Percentiles rank a stretch among this genome's conserved stretches.
Conservation (phyloP, 2,797 vertebrate species). For the Bovichtus variegatus region DNA sequence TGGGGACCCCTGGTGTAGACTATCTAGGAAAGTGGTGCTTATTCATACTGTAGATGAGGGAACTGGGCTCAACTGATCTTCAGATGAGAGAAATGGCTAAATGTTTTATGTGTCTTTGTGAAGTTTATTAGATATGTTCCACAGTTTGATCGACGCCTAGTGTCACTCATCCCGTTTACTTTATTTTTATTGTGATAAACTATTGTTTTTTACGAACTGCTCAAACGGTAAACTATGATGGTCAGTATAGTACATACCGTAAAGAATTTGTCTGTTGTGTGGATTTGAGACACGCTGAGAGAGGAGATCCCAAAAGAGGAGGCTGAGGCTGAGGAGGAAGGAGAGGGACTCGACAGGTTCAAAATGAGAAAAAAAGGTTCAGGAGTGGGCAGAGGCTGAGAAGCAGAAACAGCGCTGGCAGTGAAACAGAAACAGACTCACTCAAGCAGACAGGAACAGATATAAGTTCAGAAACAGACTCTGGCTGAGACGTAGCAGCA, state of each 20-base stretch:
- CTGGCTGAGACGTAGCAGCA: background rate
- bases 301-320: background rate
- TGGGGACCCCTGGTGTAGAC: too few species aligned
- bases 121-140: too few species aligned
- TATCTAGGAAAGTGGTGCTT: too few species aligned
- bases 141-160: too few species aligned
- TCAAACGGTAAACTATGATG: background rate
- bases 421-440: background rate
- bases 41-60: too few species aligned
- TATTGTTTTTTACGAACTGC: too few species aligned
- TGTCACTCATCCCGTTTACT: too few species aligned
- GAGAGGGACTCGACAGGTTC: background rate
- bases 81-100: too few species aligned
- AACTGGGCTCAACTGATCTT: too few species aligned
- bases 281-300: background rate
- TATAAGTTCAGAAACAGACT: background rate
- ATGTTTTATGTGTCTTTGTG: too few species aligned
- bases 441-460: conserved; percentile 7
- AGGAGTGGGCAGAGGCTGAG: conserved; percentile 14
- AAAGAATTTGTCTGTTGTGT: background rate
- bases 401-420: conserved; percentile 9
- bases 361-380: conserved; percentile 8
- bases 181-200: too few species aligned
- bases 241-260: background rate
- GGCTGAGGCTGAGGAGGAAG: background rate